Evolutionary conservation across 2,888 invertebrate genomes (phyloP).

Genomic region (Drosophila subquinaria): DNA sequence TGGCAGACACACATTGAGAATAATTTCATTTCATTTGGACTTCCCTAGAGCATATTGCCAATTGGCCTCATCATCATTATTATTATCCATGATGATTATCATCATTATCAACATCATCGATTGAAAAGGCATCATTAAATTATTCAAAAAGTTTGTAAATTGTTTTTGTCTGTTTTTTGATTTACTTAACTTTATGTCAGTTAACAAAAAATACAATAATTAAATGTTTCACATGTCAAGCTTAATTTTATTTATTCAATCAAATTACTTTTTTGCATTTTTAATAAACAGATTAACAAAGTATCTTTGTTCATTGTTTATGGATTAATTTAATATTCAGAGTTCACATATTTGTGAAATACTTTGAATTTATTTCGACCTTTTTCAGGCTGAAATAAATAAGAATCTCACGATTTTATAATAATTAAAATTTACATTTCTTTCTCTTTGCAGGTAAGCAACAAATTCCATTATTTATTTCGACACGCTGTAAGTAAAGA

Average conservation of each 20-base stretch:
- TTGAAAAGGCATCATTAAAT: conserved; percentile 40
- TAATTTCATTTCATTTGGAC: conserved; percentile 39
- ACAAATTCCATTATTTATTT: neutral
- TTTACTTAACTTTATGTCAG: conserved; percentile 54
- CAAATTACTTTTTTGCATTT: conserved; percentile 57
- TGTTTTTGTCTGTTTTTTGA: conserved; percentile 42
- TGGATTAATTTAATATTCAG: neutral
- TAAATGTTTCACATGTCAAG: conserved; percentile 41
- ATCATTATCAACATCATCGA: conserved; percentile 11
- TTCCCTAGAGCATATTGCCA: conserved; percentile 33
- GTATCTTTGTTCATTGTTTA: conserved; percentile 5
- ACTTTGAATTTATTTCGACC: neutral
- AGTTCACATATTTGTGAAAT: neutral
- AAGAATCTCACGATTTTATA: neutral
- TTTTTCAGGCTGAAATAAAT: neutral
- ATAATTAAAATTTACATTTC: neutral
- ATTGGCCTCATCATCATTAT: conserved; percentile 44
- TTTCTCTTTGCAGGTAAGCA: conserved; percentile 60
- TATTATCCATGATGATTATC: conserved; percentile 22
- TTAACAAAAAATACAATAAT: conserved; percentile 15
- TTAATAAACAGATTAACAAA: conserved; percentile 51
- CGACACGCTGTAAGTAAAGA: conserved; percentile 23
- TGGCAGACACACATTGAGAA: conserved; percentile 53
- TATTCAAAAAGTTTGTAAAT: conserved; percentile 38
- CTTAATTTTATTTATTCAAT: conserved; percentile 50